These are phyloP conservation scores for Standfussiana lucernea DNA, from an alignment of 2,888 invertebrate species.

Conservation along the genomic window DNA sequence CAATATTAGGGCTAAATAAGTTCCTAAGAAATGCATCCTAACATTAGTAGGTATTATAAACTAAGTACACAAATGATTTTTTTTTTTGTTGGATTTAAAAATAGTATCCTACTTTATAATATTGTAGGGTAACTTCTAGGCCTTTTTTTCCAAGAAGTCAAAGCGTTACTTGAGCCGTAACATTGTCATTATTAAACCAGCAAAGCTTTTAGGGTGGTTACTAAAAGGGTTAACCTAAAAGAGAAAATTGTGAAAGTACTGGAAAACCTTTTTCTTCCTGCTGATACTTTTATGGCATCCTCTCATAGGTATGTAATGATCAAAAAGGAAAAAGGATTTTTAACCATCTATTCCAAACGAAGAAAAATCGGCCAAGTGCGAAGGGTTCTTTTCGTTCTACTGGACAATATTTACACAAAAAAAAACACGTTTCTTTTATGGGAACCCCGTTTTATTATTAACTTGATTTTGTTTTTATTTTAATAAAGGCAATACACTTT, in stretches of 20 bases:
- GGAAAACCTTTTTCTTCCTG: background rate
- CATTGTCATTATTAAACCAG: background rate
- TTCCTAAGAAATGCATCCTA: background rate
- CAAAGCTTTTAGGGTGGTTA: conserved; percentile 6
- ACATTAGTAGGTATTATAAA: background rate
- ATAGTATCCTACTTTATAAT: background rate
- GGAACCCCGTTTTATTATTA: background rate
- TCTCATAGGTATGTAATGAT: background rate
- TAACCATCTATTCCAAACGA: background rate
- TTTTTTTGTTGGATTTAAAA: background rate
- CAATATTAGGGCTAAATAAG: no score
- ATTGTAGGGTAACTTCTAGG: background rate
- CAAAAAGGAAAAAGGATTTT: background rate
- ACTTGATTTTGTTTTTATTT: background rate
- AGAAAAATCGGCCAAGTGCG: background rate
- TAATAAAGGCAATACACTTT: no score
- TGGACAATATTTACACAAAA: background rate
- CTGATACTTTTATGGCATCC: background rate
- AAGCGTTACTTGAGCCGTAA: background rate
- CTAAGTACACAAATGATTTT: background rate
- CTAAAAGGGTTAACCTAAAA: background rate
- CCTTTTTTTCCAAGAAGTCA: background rate
- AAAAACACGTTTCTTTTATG: background rate
- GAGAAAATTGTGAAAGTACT: background rate
- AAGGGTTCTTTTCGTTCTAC: background rate